These are phyloP conservation scores for Sinocyclocheilus maitianheensis DNA, from an alignment of 2,113 vertebrate species.

Conservation along the genomic window DNA sequence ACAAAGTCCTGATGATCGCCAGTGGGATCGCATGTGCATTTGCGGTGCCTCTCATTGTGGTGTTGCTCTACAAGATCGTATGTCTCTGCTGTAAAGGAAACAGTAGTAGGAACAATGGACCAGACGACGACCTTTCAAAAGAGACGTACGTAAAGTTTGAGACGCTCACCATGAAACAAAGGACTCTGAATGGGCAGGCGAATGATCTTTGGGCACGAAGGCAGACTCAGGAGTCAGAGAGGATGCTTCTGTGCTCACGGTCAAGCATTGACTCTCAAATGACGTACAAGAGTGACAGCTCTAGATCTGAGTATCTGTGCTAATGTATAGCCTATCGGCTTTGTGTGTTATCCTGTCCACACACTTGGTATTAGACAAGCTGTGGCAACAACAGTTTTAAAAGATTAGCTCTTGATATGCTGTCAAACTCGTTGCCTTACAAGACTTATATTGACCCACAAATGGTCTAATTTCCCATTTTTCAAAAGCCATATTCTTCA, in stretches of 20 bases:
- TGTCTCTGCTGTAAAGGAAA: conserved; percentile 76
- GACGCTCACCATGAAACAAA: conserved; percentile 85
- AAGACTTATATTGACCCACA: neutral
- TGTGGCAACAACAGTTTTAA: conserved; percentile 12
- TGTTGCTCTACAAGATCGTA: conserved; percentile 89
- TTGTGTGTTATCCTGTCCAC: neutral
- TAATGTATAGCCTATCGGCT: conserved; percentile 54
- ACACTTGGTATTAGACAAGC: neutral
- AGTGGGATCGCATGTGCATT: conserved; percentile 80
- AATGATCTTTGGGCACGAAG: conserved; percentile 86
- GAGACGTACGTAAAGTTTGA: conserved; percentile 97
- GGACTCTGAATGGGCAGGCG: conserved; percentile 67
- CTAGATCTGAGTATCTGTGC: conserved; percentile 83
- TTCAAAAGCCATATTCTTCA: conserved; percentile 15
- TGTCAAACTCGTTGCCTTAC: conserved; percentile 33
- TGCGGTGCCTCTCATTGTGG: conserved; percentile 80
- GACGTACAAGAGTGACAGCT: conserved; percentile 86
- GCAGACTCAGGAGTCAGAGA: conserved; percentile 84
- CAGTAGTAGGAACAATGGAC: conserved; percentile 58
- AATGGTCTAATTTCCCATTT: neutral
- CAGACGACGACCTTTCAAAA: conserved; percentile 84
- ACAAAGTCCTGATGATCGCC: conserved; percentile 73
- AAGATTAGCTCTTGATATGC: conserved; percentile 8
- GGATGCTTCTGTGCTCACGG: conserved; percentile 86
- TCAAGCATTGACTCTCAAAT: conserved; percentile 89